phyloP scores from a whole-genome alignment of 2,797 vertebrate genomes.

The Cyclopterus lumpus region DNA sequence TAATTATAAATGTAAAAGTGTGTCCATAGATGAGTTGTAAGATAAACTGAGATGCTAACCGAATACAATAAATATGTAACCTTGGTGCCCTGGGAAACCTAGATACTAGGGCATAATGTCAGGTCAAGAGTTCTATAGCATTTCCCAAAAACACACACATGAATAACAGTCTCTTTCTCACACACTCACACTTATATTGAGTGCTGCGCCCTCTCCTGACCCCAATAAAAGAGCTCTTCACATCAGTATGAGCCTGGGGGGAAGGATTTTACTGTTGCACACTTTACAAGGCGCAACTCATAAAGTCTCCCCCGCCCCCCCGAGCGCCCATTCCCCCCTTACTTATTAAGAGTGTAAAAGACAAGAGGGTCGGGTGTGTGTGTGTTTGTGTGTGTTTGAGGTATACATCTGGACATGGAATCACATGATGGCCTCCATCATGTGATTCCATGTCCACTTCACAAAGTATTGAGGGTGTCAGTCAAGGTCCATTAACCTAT shows the following conservation, averaged over 20 bases:
- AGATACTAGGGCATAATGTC: slow-evolving; percentile 28
- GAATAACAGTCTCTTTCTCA: slow-evolving; percentile 10
- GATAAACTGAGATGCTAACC: slow-evolving; percentile 35
- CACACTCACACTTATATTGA: slow-evolving; percentile 26
- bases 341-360: slow-evolving; percentile 47
- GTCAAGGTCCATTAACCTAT: slow-evolving; percentile 3
- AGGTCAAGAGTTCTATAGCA: slow-evolving; percentile 50
- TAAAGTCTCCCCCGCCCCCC: slow-evolving; percentile 48
- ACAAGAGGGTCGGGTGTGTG: slow-evolving; percentile 12
- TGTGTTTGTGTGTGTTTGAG: slow-evolving; percentile 20
- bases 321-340: slow-evolving; percentile 63
- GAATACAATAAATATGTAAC: slow-evolving; percentile 42
- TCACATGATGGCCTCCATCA: neutral
- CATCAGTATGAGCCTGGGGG: slow-evolving; percentile 68
- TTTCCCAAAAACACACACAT: slow-evolving; percentile 9
- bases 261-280: slow-evolving; percentile 62
- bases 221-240: slow-evolving; percentile 77
- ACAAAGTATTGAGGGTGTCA: slow-evolving; percentile 24
- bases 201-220: slow-evolving; percentile 59
- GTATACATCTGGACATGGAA: slow-evolving; percentile 12
- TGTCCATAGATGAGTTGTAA: slow-evolving; percentile 13
- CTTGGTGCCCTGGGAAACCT: slow-evolving; percentile 32
- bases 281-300: slow-evolving; percentile 73
- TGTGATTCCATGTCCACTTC: slow-evolving; percentile 19
- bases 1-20: slow-evolving; percentile 3